Evolutionary conservation across 2,797 vertebrate genomes (phyloP), one percentile per base, ranked within the genome.

Genomic region (Tapera naevia): DNA sequence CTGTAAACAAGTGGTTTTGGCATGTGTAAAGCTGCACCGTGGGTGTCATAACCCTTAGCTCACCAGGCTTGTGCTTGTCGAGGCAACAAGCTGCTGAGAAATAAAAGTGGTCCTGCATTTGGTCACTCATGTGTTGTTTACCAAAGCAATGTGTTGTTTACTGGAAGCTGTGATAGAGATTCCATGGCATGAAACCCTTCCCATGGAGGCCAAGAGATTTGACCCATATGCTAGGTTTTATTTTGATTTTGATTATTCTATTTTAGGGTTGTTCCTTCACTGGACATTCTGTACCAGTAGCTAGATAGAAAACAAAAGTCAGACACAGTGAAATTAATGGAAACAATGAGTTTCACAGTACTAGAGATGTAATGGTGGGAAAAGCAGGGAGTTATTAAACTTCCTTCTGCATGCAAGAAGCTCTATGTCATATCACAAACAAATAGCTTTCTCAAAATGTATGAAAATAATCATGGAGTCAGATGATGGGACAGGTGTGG

Each of bases 231-330:
- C 46, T 67, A 81, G 90, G 46, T 88, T 86, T 96, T 92, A 76
- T 89, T 94, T 93, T 93, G 81, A 70, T 93, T 95, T 93, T 0
- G 0, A 4, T 91, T 91, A 88, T 95, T 86, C 90, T 95, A 61
- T 94, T 93, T 95, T 80, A 83, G 62, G 66, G 74, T 83, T 91
- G 85, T 95, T 92, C 75, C 83, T 94, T 86, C 43, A 54, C 87
- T 79, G 93, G 72, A 94, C 75, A 58, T 92, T 92, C 76, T 93
- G 92, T 96, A 92, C 92, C 43, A 89, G 79, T 91, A 28, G 62
- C 70, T 65, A 89, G 72, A 83, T 28, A 83, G 50, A 93, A 95
- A 95, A 95, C 50, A 91, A 50, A 82, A 87, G 43, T 85, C 72
- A 84, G 72, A 65, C 69, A 37, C 25, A 57, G 54, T 86, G 39